Evolutionary conservation across 1,140 invertebrate genomes (phyloP).

Genomic region (Procambarus virginalis): DNA sequence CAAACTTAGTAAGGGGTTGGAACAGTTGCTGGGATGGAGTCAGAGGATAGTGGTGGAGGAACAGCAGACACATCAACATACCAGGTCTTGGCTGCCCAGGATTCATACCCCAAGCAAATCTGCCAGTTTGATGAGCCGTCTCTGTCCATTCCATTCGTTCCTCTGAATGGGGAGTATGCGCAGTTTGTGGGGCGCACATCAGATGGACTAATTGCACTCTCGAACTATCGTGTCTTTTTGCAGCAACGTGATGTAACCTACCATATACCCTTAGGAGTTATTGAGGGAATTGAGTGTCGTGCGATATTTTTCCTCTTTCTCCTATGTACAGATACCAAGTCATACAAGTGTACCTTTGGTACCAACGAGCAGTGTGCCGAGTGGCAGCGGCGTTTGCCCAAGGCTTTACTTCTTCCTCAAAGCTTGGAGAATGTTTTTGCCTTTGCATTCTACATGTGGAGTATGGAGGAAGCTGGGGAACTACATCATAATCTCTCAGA

Average conservation of each 20-base stretch:
- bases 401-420: slow-evolving; percentile 81
- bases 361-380: slow-evolving; percentile 89
- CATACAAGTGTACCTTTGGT: slow-evolving; percentile 87
- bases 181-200: slow-evolving; percentile 77
- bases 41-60: slow-evolving; percentile 3
- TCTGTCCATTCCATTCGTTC: slow-evolving; percentile 74
- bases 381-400: slow-evolving; percentile 85
- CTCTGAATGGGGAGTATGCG: slow-evolving; percentile 75
- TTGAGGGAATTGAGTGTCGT: slow-evolving; percentile 86
- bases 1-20: background rate
- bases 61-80: slow-evolving; percentile 4
- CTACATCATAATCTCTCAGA: slow-evolving; percentile 58
- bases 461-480: slow-evolving; percentile 76
- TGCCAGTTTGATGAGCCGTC: slow-evolving; percentile 72
- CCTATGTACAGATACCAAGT: slow-evolving; percentile 88
- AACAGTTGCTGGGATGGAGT: slow-evolving; percentile 7
- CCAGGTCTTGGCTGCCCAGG: slow-evolving; percentile 52
- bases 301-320: slow-evolving; percentile 87
- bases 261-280: slow-evolving; percentile 85
- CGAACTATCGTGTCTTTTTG: slow-evolving; percentile 90
- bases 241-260: slow-evolving; percentile 72
- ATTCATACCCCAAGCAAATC: slow-evolving; percentile 61
- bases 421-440: slow-evolving; percentile 90
- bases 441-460: slow-evolving; percentile 90
- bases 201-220: slow-evolving; percentile 84